Base-by-base conservation (phyloP, 1,140 invertebrate genomes). In the Neocloeon triangulifer region DNA sequence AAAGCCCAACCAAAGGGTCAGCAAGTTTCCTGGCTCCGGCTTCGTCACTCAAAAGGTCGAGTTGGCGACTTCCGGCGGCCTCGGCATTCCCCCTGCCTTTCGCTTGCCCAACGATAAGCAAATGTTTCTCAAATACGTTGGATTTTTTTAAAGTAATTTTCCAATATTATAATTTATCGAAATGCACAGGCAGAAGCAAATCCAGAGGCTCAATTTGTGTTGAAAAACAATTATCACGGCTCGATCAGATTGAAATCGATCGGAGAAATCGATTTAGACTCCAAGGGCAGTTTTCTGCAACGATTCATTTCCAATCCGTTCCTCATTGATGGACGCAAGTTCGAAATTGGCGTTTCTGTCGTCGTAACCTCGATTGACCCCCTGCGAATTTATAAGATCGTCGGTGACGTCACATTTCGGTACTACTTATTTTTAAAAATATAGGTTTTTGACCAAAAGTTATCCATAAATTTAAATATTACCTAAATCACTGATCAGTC, bases 301-400 rank as follows among this genome's bases (percentile, higher is more conserved):
- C 77, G 91, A 49, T 95, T 74, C 50, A 61, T 80, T 13, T 62
- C 75, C 31, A 74, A 70, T 37, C 88, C 88, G 6, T 73, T 79
- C 37, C 52, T 80, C 10, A 66, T 86, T 3, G 78, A 81, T 47
- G 78, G 77, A 0, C 66, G 82, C 48, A 95, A 92, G 56, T 97
- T 97, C 57, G 91, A 97, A 49, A 85, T 97, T 49, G 91, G 91
- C 12, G 68, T 96, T 14, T 97, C 96, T 53, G 81, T 82, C 0
- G 73, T 81, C 1, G 57, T 95, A 2, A 94, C 89, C 0, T 91
- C 84, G 0, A 62, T 96, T 1, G 65, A 91, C 55, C 91, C 91
- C 8, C 50, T 96, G 1, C 59, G 86, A 43, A 66, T 80, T 0
- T 96, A 95, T 44, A 73, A 76, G 34, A 84, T 89, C 46, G 76